phyloP scores from a whole-genome alignment of 2,113 vertebrate genomes.

The Propithecus coquereli region DNA sequence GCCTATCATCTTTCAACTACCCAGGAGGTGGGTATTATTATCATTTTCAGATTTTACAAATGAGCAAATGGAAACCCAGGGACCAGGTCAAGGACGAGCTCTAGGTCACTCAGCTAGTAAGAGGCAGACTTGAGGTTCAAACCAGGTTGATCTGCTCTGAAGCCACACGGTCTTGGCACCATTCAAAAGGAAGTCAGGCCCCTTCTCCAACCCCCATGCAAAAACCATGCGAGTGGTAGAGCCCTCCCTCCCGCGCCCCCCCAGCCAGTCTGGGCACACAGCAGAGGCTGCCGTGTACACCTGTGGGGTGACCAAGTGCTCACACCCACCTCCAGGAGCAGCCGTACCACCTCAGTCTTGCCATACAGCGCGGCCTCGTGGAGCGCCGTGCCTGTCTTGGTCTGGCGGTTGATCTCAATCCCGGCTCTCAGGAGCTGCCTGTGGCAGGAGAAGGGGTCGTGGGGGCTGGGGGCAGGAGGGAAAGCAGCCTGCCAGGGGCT shows the following conservation, averaged over 20 bases:
- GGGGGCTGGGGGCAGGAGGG: background rate
- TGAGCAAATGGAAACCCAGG: background rate
- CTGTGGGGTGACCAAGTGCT: background rate
- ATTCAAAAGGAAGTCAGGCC: background rate
- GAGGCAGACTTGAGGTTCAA: background rate
- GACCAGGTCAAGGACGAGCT: background rate
- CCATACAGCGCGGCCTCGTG: constrained; percentile 95
- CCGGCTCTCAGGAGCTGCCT: constrained; percentile 94
- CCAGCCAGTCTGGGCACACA: background rate
- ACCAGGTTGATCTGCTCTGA: background rate
- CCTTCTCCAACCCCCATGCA: background rate
- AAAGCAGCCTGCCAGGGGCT: background rate
- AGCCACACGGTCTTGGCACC: background rate
- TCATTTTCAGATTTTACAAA: background rate
- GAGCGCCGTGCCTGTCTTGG: constrained; percentile 93
- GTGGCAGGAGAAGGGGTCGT: background rate
- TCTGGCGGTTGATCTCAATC: constrained; percentile 95
- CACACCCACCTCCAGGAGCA: constrained; percentile 90
- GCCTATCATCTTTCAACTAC: background rate
- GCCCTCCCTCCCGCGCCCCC: background rate
- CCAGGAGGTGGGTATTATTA: background rate
- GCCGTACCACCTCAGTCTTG: constrained; percentile 94
- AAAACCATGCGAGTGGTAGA: rapidly evolving
- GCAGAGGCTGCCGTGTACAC: rapidly evolving
- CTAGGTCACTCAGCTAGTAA: background rate